Conservation (phyloP, 1,140 invertebrate species). For the Rhagoletis zephyria region DNA sequence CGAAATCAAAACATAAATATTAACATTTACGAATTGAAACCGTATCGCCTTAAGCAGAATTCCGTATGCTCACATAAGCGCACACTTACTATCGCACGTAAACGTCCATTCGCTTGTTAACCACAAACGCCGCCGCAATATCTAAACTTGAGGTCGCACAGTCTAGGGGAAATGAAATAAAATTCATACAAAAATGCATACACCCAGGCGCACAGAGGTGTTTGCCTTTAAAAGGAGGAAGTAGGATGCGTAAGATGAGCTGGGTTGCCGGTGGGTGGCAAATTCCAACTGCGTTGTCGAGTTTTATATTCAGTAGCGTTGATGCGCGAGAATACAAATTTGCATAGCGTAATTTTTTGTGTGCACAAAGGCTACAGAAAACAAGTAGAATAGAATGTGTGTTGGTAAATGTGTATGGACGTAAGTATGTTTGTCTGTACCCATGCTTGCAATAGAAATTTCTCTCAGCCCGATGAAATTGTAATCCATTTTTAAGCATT, state of each 20-base stretch:
- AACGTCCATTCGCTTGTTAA: background rate
- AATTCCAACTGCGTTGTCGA: background rate
- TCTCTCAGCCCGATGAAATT: too few species aligned
- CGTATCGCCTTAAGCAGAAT: slow-evolving; percentile 36
- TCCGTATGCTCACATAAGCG: background rate
- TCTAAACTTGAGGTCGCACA: slow-evolving; percentile 35
- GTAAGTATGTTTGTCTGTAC: too few species aligned
- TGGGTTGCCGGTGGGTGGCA: background rate
- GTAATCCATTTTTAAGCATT: too few species aligned
- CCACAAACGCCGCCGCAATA: slow-evolving; percentile 34
- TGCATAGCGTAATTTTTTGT: slow-evolving; percentile 33
- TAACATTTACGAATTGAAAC: slow-evolving; percentile 52
- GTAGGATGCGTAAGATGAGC: background rate
- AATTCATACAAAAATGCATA: background rate
- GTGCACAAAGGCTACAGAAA: background rate
- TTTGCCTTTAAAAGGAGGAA: background rate
- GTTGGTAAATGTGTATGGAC: background rate
- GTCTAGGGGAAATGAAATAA: slow-evolving; percentile 24
- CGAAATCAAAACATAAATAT: slow-evolving; percentile 51
- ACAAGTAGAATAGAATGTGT: background rate
- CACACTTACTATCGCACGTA: background rate
- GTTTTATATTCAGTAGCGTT: slow-evolving; percentile 40
- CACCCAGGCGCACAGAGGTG: too few species aligned
- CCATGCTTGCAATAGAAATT: too few species aligned
- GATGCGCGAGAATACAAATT: slow-evolving; percentile 32